A percentile compares a stretch with the other conserved stretches of the same genome.
These are phyloP conservation scores for Physella acuta DNA, from an alignment of 1,140 invertebrate genomes.

Conservation along the genomic window DNA sequence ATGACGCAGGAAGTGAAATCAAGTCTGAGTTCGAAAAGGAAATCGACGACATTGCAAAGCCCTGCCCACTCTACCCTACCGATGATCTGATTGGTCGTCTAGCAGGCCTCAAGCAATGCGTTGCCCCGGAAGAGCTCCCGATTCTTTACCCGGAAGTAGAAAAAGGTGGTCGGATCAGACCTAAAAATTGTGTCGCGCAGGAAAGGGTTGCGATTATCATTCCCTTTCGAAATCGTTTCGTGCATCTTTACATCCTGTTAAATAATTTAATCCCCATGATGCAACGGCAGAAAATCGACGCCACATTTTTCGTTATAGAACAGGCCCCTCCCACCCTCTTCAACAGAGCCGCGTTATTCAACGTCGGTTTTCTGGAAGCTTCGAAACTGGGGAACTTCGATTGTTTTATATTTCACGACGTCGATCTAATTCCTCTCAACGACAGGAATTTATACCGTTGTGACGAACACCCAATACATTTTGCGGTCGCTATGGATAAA, in stretches of 20 bases:
- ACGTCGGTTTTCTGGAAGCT: constrained; percentile 89
- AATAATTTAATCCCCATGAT: constrained; percentile 1
- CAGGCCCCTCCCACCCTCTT: constrained; percentile 66
- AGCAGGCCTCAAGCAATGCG: neutral
- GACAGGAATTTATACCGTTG: constrained; percentile 86
- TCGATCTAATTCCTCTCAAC: constrained; percentile 89
- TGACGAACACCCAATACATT: constrained; percentile 67
- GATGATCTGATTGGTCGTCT: constrained; percentile 1
- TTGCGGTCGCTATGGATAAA: constrained; percentile 90
- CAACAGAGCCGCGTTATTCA: constrained; percentile 90
- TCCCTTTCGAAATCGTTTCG: neutral
- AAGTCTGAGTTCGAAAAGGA: no score
- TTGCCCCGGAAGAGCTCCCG: neutral
- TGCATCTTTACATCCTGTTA: neutral
- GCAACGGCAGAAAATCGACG: neutral
- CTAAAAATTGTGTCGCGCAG: neutral
- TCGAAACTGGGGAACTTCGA: constrained; percentile 73
- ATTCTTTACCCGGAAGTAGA: neutral
- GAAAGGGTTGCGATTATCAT: constrained; percentile 3
- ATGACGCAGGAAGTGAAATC: no score
- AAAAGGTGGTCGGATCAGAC: constrained; percentile 1
- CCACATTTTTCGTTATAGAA: constrained; percentile 10
- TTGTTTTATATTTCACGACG: constrained; percentile 95
- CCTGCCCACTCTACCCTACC: no score
- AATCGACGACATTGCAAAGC: no score